Evolutionary conservation across 30 jellyfish, hydroid and myxozoan genomes (phyloP).

Genomic region (Aurelia aurita complex sp. Pacific): DNA sequence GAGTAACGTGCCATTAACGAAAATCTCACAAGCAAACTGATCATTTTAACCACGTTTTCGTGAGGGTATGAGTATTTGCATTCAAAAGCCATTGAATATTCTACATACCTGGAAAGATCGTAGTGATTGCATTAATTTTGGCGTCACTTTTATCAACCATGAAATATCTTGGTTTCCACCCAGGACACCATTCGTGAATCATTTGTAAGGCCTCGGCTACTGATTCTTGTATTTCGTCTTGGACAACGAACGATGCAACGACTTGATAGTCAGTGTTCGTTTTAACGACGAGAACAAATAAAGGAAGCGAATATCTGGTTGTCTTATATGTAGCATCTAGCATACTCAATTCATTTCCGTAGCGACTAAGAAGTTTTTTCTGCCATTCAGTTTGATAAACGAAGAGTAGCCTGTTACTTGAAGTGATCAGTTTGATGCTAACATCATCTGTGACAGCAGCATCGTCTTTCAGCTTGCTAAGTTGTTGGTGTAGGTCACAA

Average conservation of each 20-base stretch:
- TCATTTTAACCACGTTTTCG: neutral
- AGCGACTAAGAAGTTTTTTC: constrained; percentile 57
- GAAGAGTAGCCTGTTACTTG: constrained; percentile 52
- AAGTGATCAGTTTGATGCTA: constrained; percentile 27
- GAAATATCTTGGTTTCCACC: constrained; percentile 60
- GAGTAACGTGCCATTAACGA: neutral
- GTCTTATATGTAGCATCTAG: constrained; percentile 72
- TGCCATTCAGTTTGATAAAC: constrained; percentile 74
- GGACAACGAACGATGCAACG: constrained; percentile 74
- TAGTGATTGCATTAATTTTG: constrained; percentile 48
- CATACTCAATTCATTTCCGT: constrained; percentile 55
- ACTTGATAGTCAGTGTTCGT: constrained; percentile 88
- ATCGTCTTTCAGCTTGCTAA: constrained; percentile 34
- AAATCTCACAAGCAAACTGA: neutral
- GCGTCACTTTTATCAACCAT: constrained; percentile 55
- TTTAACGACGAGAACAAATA: constrained; percentile 71
- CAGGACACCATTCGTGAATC: constrained; percentile 67
- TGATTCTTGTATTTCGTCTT: constrained; percentile 52
- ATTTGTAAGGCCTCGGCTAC: constrained; percentile 61
- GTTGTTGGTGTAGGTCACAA: constrained; percentile 22
- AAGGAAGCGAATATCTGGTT: constrained; percentile 71
- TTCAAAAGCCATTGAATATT: neutral
- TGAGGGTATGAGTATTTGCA: neutral
- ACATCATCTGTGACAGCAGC: constrained; percentile 36
- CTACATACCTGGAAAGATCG: constrained; percentile 62